Percentiles rank a stretch among this genome's conserved stretches.
These are phyloP conservation scores for Anastatus disparis DNA, from an alignment of 1,140 invertebrate species.

Conservation along the genomic window DNA sequence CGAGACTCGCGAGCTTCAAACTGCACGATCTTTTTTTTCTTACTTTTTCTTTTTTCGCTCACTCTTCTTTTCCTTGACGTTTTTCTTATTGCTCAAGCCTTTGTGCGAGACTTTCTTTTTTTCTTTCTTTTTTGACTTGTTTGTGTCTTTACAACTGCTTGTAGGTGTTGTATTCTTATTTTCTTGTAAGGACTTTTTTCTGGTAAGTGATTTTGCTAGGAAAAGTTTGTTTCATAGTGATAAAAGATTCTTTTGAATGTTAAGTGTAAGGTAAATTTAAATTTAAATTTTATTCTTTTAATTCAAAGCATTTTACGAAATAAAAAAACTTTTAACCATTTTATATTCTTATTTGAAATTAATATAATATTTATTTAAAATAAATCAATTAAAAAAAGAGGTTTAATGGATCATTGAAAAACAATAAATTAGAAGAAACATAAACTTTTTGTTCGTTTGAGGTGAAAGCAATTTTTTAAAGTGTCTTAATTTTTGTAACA, in stretches of 20 bases:
- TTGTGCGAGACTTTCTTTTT: background rate
- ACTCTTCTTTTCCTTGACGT: background rate
- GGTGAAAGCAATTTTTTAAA: background rate
- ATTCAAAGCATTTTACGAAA: too few relatives aligned
- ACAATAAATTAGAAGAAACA: too few relatives aligned
- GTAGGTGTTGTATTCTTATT: background rate
- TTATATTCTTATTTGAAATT: too few relatives aligned
- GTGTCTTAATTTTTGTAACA: background rate
- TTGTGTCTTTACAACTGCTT: background rate
- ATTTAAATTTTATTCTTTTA: too few relatives aligned
- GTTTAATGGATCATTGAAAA: too few relatives aligned
- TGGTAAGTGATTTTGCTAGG: constrained; percentile 7
- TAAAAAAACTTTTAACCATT: too few relatives aligned
- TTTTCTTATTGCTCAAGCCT: constrained; percentile 2
- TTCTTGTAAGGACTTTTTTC: background rate
- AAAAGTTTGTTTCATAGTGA: too few relatives aligned
- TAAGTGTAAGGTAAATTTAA: too few relatives aligned
- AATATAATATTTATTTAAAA: too few relatives aligned
- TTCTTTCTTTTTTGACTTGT: background rate
- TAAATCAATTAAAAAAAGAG: too few relatives aligned
- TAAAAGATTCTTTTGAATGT: too few relatives aligned
- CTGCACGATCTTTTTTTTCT: background rate
- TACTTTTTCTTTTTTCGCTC: background rate
- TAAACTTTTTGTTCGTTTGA: too few relatives aligned
- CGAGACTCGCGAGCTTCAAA: constrained; percentile 25